A percentile compares a stretch with the other conserved stretches of the same genome.
These are phyloP conservation scores for Anniella stebbinsi DNA, from an alignment of 2,797 vertebrate genomes.

Conservation along the genomic window DNA sequence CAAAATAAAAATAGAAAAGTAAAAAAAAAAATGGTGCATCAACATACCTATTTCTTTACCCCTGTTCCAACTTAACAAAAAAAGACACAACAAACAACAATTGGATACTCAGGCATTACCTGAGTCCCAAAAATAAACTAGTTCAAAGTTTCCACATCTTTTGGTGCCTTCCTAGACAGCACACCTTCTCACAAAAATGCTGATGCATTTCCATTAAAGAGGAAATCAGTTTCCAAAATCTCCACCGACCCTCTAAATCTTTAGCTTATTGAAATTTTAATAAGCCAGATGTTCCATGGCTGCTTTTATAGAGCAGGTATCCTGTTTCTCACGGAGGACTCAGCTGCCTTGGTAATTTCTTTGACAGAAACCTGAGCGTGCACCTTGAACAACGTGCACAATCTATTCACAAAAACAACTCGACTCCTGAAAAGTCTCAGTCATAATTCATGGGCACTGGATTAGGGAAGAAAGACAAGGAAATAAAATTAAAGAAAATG, in stretches of 20 bases:
- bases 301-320: conserved; percentile 44
- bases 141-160: not conserved
- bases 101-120: not conserved
- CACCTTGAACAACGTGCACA: conserved; percentile 38
- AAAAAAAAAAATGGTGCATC: not conserved
- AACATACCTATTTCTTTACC: not conserved
- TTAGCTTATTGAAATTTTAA: conserved; percentile 62
- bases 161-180: not conserved
- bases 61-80: not conserved
- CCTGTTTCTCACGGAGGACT: not conserved
- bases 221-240: conserved; percentile 28
- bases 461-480: too few species aligned
- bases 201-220: conserved; percentile 13
- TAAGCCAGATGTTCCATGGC: conserved; percentile 57
- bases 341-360: conserved; percentile 28
- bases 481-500: not conserved
- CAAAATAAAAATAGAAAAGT: too few species aligned
- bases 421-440: not conserved
- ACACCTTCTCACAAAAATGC: not conserved
- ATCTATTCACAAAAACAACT: conserved; percentile 30
- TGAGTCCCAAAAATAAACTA: not conserved
- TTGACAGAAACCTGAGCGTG: conserved; percentile 37
- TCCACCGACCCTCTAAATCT: conserved; percentile 42
- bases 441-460: not conserved
- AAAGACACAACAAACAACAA: not conserved